These are phyloP conservation scores for Drosophila nebulosa DNA, from an alignment of 1,140 invertebrate genomes.

Conservation along the genomic window DNA sequence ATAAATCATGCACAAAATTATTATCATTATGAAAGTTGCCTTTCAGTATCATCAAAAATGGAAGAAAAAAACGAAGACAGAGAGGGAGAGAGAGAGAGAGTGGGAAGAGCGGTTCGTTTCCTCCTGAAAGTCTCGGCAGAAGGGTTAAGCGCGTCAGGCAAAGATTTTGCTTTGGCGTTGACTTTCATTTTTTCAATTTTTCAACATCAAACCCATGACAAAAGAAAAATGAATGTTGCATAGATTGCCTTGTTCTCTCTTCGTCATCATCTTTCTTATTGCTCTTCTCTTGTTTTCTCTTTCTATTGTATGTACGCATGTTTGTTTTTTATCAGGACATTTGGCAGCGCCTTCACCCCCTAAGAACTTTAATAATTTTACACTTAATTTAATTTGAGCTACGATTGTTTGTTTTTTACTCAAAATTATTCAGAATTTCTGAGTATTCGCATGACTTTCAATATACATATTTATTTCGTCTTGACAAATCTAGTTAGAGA, in stretches of 20 bases:
- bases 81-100: not conserved
- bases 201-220: slow-evolving; percentile 69
- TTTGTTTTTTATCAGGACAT: slow-evolving; percentile 26
- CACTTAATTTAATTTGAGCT: slow-evolving; percentile 66
- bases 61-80: slow-evolving; percentile 8
- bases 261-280: not conserved
- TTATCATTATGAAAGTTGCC: slow-evolving; percentile 79
- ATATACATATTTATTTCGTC: not conserved
- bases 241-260: slow-evolving; percentile 35
- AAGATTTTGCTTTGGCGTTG: slow-evolving; percentile 48
- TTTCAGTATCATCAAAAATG: slow-evolving; percentile 57
- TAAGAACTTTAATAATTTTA: slow-evolving; percentile 62
- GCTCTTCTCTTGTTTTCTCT: not conserved
- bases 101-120: not conserved
- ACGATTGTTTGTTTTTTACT: not conserved
- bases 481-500: not conserved
- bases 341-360: slow-evolving; percentile 3
- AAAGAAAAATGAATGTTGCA: slow-evolving; percentile 74
- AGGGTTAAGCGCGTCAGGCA: slow-evolving; percentile 66
- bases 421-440: not conserved
- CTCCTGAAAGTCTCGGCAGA: slow-evolving; percentile 17
- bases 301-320: not conserved
- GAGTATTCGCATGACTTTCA: not conserved
- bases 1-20: slow-evolving; percentile 79
- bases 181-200: slow-evolving; percentile 76